Base-by-base conservation (phyloP, 2,888 invertebrate genomes). In the Sarcophaga caerulescens region DNA sequence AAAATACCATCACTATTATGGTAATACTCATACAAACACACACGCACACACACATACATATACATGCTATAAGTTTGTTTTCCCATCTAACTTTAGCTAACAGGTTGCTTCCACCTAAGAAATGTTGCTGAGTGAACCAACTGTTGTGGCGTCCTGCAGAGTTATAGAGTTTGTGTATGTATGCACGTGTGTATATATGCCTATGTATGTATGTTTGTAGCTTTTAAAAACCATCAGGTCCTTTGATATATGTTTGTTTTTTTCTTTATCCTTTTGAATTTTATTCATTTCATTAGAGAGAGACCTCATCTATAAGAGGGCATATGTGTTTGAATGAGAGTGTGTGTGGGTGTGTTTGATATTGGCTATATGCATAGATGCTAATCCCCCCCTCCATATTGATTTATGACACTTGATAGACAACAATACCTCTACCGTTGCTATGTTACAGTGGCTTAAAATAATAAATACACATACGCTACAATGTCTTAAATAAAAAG, bases 351-450 rank as follows among this genome's bases (percentile, higher is more conserved):
- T 10, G 35, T 10, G 10, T 35, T 35, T 10, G 10, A 35, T 35
- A 35, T 35, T 10, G 35, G 35, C 35, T 35, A 10, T 35, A 35
- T 35, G 35, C 35, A 35, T 35, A 35, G 8, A 35, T 35, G 35
- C 35, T 35, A 69, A 17, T 81, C 23, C 25, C 69, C 35, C 35
- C 35, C 35, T 35, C 35, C 23, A 63, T 75, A 70, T 75, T 81
- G 63, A 75, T 81, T 81, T 81, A 75, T 75, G 63, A 57, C 69
- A 63, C 74, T 68, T 68, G 45, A 69, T 10, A 35, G 35, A 35
- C 35, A 35, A 62, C 62, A 52, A 52, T 52, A 52, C 12, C 52
- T 12, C 17, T 52, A 17, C 17, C 17, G 1, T 12, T 0, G 1
- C 4, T 52, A 52, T 52, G 52, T 17, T 52, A 52, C 52, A 52